Conservation (phyloP, 2,888 invertebrate genomes). For the Caenorhabditis angaria region DNA sequence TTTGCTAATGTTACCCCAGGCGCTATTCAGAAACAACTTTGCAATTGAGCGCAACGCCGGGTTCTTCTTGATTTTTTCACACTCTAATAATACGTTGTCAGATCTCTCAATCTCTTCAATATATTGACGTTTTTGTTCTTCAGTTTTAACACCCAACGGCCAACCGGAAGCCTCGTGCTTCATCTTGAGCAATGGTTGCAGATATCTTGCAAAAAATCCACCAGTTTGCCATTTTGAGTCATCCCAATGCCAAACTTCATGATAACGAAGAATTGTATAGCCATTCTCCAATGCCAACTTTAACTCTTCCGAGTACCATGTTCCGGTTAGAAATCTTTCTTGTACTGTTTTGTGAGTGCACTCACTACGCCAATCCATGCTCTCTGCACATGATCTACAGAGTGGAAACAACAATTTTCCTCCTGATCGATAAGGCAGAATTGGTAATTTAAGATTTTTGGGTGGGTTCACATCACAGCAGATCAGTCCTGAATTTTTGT, state of each 20-base stretch:
- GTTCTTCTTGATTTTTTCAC: no score
- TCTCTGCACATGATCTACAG: neutral
- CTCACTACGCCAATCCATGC: neutral
- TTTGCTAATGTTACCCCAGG: no score
- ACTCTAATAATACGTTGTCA: no score
- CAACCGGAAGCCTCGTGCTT: slow-evolving; percentile 12
- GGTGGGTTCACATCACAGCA: neutral
- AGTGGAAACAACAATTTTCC: neutral
- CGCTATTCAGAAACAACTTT: no score
- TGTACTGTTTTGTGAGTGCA: neutral
- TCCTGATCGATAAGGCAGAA: neutral
- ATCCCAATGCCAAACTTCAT: slow-evolving; percentile 15
- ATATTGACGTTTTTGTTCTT: no score
- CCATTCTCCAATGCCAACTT: slow-evolving; percentile 10
- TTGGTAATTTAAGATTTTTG: neutral
- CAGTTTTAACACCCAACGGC: no score
- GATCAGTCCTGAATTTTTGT: neutral
- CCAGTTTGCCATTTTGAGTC: slow-evolving; percentile 6
- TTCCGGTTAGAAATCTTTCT: neutral
- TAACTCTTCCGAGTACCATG: neutral
- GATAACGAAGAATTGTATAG: slow-evolving; percentile 9
- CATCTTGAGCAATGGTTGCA: slow-evolving; percentile 9
- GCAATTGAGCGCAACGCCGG: no score
- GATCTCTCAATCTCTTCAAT: no score
- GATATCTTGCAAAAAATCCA: slow-evolving; percentile 11